Percentiles rank a stretch among this genome's conserved stretches.
These are phyloP conservation scores for Chelidonichthys spinosus DNA, from an alignment of 2,797 vertebrate genomes.

Conservation along the genomic window DNA sequence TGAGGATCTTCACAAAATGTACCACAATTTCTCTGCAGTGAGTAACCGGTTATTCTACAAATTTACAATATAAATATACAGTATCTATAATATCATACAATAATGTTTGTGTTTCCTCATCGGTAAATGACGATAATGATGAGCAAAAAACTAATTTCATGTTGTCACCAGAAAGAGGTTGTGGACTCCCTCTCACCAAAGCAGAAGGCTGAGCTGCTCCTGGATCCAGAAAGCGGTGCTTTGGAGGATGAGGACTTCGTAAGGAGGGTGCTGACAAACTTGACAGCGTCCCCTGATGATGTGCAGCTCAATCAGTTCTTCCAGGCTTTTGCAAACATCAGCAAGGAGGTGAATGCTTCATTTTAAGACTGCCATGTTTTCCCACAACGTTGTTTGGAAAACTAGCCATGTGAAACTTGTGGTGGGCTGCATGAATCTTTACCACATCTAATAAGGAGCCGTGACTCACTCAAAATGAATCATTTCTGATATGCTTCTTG, in stretches of 20 bases:
- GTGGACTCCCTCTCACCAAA: slow-evolving; percentile 43
- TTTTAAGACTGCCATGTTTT: not conserved
- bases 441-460: not conserved
- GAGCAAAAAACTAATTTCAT: not conserved
- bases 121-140: not conserved
- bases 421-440: not conserved
- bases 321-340: slow-evolving; percentile 16
- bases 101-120: too few relatives aligned
- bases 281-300: slow-evolving; percentile 16
- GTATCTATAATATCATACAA: not conserved
- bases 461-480: not conserved
- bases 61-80: not conserved
- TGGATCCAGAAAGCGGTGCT: slow-evolving; percentile 40
- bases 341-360: slow-evolving; percentile 39
- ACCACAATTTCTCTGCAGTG: slow-evolving; percentile 34
- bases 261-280: slow-evolving; percentile 35
- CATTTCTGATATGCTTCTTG: not conserved
- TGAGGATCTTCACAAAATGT: slow-evolving; percentile 35
- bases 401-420: not conserved
- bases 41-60: not conserved
- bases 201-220: slow-evolving; percentile 63
- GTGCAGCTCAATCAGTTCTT: slow-evolving; percentile 43
- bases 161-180: slow-evolving; percentile 10
- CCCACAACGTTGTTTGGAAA: not conserved
- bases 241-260: slow-evolving; percentile 43